Evolutionary conservation across 2,888 invertebrate genomes (phyloP).

Genomic region (Arrhopalites spinosus): DNA sequence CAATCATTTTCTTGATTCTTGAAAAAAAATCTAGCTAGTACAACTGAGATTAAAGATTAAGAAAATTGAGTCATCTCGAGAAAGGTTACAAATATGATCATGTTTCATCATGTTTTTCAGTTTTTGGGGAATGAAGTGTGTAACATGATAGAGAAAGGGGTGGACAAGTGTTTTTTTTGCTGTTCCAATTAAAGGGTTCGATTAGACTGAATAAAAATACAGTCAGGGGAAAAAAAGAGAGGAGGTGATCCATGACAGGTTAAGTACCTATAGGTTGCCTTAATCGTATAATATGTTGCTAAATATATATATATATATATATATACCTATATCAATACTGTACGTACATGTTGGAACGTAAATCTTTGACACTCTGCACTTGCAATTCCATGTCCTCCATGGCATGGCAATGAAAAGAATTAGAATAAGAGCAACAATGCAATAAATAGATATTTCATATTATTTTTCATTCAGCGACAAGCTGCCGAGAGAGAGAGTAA

Average conservation of each 20-base stretch:
- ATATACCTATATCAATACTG: not conserved
- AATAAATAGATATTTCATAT: slow-evolving; percentile 28
- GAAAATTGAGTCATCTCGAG: no score
- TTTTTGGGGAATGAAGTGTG: no score
- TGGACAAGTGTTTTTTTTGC: not conserved
- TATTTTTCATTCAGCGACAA: slow-evolving; percentile 13
- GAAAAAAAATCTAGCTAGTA: no score
- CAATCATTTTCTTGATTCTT: no score
- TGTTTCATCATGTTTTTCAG: no score
- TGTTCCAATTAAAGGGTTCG: slow-evolving; percentile 11
- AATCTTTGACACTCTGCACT: not conserved
- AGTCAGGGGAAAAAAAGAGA: not conserved
- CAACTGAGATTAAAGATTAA: no score
- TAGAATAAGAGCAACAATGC: slow-evolving; percentile 4
- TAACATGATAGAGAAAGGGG: not conserved
- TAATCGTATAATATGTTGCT: no score
- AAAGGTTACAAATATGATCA: no score
- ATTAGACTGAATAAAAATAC: not conserved
- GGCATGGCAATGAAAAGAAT: not conserved
- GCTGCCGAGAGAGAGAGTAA: not conserved
- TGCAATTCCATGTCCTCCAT: not conserved
- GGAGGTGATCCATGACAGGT: not conserved
- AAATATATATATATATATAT: no score
- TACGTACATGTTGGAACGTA: not conserved
- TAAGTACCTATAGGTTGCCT: not conserved